Base-by-base conservation (phyloP, 2,113 vertebrate species). In the Pseudonaja textilis region DNA sequence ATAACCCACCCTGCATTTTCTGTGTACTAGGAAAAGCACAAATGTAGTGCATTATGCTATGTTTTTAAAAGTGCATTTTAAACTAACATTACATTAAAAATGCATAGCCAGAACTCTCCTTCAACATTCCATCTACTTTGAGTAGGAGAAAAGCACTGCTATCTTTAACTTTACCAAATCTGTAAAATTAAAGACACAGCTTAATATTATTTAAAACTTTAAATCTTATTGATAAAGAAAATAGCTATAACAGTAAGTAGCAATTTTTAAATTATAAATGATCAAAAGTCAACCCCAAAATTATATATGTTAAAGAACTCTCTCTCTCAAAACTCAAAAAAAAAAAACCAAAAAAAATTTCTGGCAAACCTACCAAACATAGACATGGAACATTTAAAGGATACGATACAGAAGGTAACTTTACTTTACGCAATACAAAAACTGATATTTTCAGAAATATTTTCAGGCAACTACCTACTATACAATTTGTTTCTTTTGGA, bases 61-160 rank as follows among this genome's bases (percentile, higher is more conserved):
- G 87, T 87, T 89, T 50, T 87, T 42, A 81, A 42, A 42, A 95
- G 89, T 89, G 50, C 47, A 93, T 87, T 87, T n/a, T n/a, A 89
- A 90, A 93, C 25, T 94, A 89, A 88, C 87, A 47, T 3, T 29
- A 89, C 1, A 20, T 47, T 89, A 18, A 85, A 93, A 29, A 11
- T 26, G 91, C 90, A 91, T 61, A 69, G n/a, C 39, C 39, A 85
- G 11, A 55, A 22, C 22, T 57, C 34, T 47, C 20, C 0, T 47
- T 22, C 25, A 39, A 29, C 55, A 59, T 85, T 86, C 18, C 42
- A 90, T 64, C 7, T 88, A 14, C 2, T 69, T 57, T 45, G 81
- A 29, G 2, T 26, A 54, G 34, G 20, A 23, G 22, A 88, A 39
- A 88, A 92, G 52, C 22, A 47, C 10, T 34, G 23, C 8, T 10